Evolutionary conservation across 1,140 invertebrate genomes (phyloP).

Genomic region (Drosophila burlai): DNA sequence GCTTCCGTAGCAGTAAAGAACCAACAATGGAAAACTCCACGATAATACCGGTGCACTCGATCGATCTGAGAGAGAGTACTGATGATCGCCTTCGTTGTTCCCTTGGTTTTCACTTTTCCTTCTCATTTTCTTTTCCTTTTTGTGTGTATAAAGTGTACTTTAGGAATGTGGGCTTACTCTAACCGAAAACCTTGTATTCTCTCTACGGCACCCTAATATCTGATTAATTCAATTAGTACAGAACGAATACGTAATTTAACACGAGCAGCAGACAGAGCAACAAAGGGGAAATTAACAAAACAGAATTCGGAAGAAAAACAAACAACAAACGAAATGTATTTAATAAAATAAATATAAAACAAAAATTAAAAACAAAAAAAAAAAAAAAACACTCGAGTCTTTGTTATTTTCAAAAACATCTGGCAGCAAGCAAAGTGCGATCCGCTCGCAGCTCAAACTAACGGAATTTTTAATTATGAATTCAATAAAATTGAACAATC

Average conservation of each 20-base stretch:
- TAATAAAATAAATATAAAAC: conserved; percentile 72
- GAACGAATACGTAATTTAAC: conserved; percentile 55
- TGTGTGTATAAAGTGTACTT: conserved; percentile 45
- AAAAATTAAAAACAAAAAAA: conserved; percentile 32
- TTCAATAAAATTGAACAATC: too few species aligned
- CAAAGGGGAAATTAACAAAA: conserved; percentile 43
- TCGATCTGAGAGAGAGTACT: neutral
- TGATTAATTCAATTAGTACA: conserved; percentile 53
- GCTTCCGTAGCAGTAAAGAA: conserved; percentile 61
- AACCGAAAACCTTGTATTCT: conserved; percentile 40
- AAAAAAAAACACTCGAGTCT: conserved; percentile 5
- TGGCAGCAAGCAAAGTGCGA: too few species aligned
- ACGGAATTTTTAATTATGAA: too few species aligned
- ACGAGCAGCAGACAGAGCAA: conserved; percentile 67
- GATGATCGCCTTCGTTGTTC: neutral
- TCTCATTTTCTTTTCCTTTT: neutral
- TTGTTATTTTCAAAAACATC: conserved; percentile 21
- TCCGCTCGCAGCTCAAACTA: too few species aligned
- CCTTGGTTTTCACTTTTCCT: neutral
- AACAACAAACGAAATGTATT: conserved; percentile 71
- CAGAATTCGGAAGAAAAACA: conserved; percentile 23
- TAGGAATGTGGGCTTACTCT: conserved; percentile 33
- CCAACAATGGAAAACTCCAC: conserved; percentile 16
- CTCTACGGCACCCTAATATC: conserved; percentile 50
- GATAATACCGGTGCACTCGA: conserved; percentile 14